Evolutionary conservation across 2,113 vertebrate species (phyloP), one percentile per base, ranked within the genome.

Genomic region (Muntiacus reevesi): DNA sequence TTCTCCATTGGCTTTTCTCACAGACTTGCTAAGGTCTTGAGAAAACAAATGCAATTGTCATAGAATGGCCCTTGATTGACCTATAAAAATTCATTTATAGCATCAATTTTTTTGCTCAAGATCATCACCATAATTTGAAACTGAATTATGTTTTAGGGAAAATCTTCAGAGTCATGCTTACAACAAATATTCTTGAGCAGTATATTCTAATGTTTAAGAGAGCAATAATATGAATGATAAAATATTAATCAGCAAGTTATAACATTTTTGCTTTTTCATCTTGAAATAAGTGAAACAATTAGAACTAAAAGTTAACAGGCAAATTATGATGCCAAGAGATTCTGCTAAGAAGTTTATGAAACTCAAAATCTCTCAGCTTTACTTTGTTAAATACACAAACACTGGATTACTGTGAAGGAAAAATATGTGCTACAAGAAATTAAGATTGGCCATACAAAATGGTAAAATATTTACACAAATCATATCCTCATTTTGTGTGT

Each of bases 331-430:
- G 82, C 87, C 96, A 97, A 95, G 67, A 88, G 52, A 92, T 76
- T 96, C 88, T 76, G 76, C 90, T 97, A 96, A 94, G 87, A 97
- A 98, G 88, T 98, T 95, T 96, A 96, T 96, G 96, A 97, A 86
- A 97, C 94, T 95, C 95, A 91, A 94, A 98, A 97, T 96, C 97
- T 95, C 90, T 96, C 87, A 86, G 96, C 60, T 97, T 97, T 82
- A 93, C 71, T 94, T 91, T 87, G 57, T 93, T 96, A 98, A 92
- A 94, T 95, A 97, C 87, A 95, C 86, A 98, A 98, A 97, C 96
- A 97, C 2, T 59, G 91, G 82, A 98, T 95, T 96, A 97, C 86
- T 84, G 30, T 83, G 94, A 52, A 91, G 76, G 47, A 87, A 96
- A 98, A 94, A 95, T 92, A 95, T 90, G 84, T 94, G 90, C 85